Percentiles rank a stretch among this genome's conserved stretches.
These are phyloP conservation scores for Chrysotoxum bicinctum DNA, from an alignment of 2,888 invertebrate species.

Conservation along the genomic window DNA sequence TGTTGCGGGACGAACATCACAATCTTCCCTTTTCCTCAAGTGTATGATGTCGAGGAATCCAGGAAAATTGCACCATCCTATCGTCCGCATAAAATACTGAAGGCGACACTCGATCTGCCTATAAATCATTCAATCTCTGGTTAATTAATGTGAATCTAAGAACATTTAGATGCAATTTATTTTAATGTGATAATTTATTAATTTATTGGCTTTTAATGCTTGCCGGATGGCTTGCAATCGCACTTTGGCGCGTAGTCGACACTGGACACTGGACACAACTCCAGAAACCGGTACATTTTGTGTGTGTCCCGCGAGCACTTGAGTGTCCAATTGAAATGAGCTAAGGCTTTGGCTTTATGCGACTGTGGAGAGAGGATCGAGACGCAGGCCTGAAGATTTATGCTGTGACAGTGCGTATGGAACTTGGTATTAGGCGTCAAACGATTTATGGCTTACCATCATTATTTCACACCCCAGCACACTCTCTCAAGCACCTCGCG, in stretches of 20 bases:
- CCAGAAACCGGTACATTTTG: slow-evolving; percentile 56
- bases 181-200: slow-evolving; percentile 82
- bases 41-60: not conserved
- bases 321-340: slow-evolving; percentile 37
- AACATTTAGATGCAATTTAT: slow-evolving; percentile 82
- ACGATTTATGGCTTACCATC: slow-evolving; percentile 72
- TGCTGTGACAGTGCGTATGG: slow-evolving; percentile 69
- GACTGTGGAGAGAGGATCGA: slow-evolving; percentile 8
- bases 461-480: slow-evolving; percentile 68
- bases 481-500: not conserved
- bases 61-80: not conserved
- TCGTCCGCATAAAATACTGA: slow-evolving; percentile 22
- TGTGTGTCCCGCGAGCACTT: slow-evolving; percentile 47
- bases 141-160: slow-evolving; percentile 82
- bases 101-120: slow-evolving; percentile 80
- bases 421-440: slow-evolving; percentile 70
- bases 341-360: slow-evolving; percentile 1
- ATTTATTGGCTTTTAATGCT: slow-evolving; percentile 81
- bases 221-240: slow-evolving; percentile 64
- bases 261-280: slow-evolving; percentile 33
- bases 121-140: slow-evolving; percentile 82
- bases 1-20: slow-evolving; percentile 19
- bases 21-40: not conserved
- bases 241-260: slow-evolving; percentile 14
- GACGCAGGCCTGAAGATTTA: slow-evolving; percentile 47